Evolutionary conservation across 2,888 invertebrate genomes (phyloP), one percentile per base, ranked within the genome.

Genomic region (Calameuta pallipes): DNA sequence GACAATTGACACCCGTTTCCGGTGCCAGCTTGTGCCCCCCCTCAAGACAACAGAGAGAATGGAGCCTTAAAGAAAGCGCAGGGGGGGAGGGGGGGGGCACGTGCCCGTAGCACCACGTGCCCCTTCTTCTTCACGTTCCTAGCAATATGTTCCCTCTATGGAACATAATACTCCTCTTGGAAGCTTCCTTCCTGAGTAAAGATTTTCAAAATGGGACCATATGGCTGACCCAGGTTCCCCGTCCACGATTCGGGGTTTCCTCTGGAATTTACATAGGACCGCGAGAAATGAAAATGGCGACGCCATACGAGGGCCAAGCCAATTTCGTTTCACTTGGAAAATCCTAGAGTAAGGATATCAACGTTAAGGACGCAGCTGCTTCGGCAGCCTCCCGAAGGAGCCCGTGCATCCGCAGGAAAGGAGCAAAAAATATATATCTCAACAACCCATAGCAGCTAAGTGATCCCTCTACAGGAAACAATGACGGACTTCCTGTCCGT

Each of bases 1-100:
- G 84, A 87, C 88, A 85, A 87, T 87, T 83, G 88, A 88, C 87
- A 88, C 85, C 85, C 82, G 84, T 86, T 87, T 87, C 87, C 87
- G 87, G 86, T 79, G 82, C 78, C 77, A 76, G 77, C 23, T 56
- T 23, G 56, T 23, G 56, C 30, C 71, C 31, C 71, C 31, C 30
- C 9, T 36, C 71, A 71, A 71, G 71, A 71, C 71, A 34, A 71
- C 71, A 31, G 71, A 71, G 31, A 71, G 71, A 71, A 71, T 31
- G 71, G 71, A 71, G 71, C 56, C 56, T 56, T 15, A 56, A 56
- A 56, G 23, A 56, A 56, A 56, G 23, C 56, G 23, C 3, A 13
- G 23, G 23, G 23, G 41, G 15, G 37, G 13, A 3, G 15, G 15
- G 13, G 23, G 4, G 6, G 71, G 30, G 30, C 88, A 84, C 88